Base-by-base conservation (phyloP, 2,888 invertebrate species). In the Encarsia formosa region DNA sequence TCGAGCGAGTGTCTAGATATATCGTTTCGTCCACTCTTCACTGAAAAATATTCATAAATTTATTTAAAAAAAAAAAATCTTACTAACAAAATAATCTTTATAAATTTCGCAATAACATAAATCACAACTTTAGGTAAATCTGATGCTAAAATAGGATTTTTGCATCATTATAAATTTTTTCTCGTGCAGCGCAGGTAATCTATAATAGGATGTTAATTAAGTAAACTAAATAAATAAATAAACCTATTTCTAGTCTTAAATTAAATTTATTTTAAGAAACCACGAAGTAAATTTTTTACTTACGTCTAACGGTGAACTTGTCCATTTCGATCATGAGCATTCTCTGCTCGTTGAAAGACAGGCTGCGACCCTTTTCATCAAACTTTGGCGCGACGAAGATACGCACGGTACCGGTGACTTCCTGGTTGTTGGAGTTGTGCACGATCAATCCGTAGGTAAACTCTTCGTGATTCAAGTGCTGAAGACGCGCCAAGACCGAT, bases 401-500 rank as follows among this genome's bases (percentile, higher is more conserved):
- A 9, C 88, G 80, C 55, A 84, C 80, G 0, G 85, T 87, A 26
- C 85, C 86, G 68, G 16, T 69, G 64, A 37, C 26, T 4, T 23
- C 31, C 3, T 2, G 3, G 2, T 22, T 23, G 15, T 23, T 41
- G 0, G 74, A 68, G 69, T 86, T 86, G 63, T 79, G 81, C 32
- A 81, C 83, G 20, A 76, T 75, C 56, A 86, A 79, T 0, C 75
- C 80, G 65, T 88, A 90, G 35, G 75, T 76, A 77, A 84, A 91
- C 1, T 81, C 80, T 5, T 80, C 77, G 65, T 91, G 85, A 74
- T 91, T 87, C 55, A 91, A 77, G 73, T 91, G 91, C 0, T 85
- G 87, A 70, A 88, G 84, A 18, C 85, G 77, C 0, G 85, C 88
- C 42, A 85, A 81, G 35, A 90, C 82, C 37, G 82, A 73, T 41